Evolutionary conservation across 2,113 vertebrate genomes (phyloP).

Genomic region (Myiozetetes cayanensis): DNA sequence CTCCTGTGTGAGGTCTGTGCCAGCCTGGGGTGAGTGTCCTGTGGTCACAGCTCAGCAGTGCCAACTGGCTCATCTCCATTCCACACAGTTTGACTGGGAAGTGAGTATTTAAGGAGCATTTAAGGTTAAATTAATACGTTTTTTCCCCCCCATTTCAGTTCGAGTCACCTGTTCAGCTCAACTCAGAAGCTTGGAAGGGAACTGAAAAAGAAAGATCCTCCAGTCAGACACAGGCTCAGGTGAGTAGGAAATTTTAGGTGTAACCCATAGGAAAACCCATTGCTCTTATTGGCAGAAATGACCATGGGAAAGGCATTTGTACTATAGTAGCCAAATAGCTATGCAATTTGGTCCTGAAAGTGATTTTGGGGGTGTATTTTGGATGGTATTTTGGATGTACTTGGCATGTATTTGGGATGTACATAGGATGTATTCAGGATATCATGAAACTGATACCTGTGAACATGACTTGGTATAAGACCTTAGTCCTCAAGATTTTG

Average conservation of each 20-base stretch:
- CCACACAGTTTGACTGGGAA: background rate
- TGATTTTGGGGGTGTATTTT: background rate
- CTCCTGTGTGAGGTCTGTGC: background rate
- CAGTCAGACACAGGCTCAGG: background rate
- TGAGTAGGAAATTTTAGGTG: background rate
- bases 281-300: background rate
- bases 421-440: background rate
- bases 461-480: background rate
- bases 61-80: background rate
- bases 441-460: background rate
- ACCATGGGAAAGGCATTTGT: background rate
- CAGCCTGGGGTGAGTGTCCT: background rate
- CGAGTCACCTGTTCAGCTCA: background rate
- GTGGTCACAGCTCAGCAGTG: background rate
- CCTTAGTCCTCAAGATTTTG: background rate
- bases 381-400: background rate
- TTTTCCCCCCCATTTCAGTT: background rate
- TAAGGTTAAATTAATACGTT: background rate
- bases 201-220: background rate
- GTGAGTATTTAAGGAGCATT: background rate
- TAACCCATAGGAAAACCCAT: background rate
- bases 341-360: background rate
- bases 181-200: background rate
- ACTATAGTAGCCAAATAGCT: background rate
- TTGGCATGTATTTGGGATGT: background rate